Evolutionary conservation across 2,888 invertebrate genomes (phyloP).

Genomic region (Agriopis marginaria): DNA sequence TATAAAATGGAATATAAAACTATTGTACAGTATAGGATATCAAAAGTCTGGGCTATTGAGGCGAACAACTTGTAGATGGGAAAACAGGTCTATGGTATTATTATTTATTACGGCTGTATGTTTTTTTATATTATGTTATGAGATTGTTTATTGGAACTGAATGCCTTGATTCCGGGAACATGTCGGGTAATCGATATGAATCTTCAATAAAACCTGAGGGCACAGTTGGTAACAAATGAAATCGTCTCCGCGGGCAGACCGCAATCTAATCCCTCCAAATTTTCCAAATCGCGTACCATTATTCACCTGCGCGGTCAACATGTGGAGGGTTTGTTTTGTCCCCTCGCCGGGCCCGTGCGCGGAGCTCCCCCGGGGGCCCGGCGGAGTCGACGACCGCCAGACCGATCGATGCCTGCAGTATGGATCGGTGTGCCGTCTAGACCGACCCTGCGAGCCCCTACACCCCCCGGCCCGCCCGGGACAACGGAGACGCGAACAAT

Average conservation of each 20-base stretch:
- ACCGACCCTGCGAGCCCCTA: constrained; percentile 55
- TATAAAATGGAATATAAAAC: too few relatives aligned
- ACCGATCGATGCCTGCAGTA: constrained; percentile 68
- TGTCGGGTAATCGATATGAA: too few relatives aligned
- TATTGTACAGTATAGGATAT: too few relatives aligned
- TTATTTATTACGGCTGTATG: too few relatives aligned
- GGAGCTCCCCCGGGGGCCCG: constrained; percentile 21
- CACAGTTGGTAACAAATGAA: neutral
- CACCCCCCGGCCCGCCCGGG: constrained; percentile 43
- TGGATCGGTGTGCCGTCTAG: constrained; percentile 84
- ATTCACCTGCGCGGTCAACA: constrained; percentile 73
- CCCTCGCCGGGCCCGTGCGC: constrained; percentile 47
- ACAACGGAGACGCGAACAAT: constrained; percentile 61
- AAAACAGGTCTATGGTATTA: too few relatives aligned
- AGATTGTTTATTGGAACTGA: too few relatives aligned
- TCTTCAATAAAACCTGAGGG: too few relatives aligned
- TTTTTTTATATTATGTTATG: too few relatives aligned
- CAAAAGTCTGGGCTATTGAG: too few relatives aligned
- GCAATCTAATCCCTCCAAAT: constrained; percentile 38
- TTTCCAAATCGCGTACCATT: constrained; percentile 54
- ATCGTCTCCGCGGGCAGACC: constrained; percentile 10
- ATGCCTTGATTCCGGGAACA: too few relatives aligned
- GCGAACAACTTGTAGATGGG: too few relatives aligned
- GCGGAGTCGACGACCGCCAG: constrained; percentile 65
- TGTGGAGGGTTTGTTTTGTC: constrained; percentile 71